Evolutionary conservation across 2,888 invertebrate species (phyloP), one percentile per base, ranked within the genome.

Genomic region (Ennomos quercinarius): DNA sequence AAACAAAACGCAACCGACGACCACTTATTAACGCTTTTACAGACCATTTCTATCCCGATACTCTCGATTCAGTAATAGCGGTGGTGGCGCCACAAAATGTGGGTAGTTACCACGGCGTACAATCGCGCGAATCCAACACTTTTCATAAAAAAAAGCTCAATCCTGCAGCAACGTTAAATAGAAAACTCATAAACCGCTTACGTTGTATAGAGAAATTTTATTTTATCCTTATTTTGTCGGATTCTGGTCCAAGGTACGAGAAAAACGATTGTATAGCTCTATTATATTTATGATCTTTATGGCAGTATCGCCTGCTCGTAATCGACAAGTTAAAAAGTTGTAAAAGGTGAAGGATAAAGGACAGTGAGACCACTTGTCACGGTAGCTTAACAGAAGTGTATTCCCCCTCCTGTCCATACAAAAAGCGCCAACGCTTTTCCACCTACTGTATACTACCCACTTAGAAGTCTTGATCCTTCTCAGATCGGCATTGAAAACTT

Each of bases 171-270:
- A 51, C 66, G 71, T 73, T 80, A 78, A 81, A 81, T 78, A 80
- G 77, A 72, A 78, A 80, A 76, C 73, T 78, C 78, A 77, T 81
- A 81, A 82, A 80, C 80, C 78, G 78, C 76, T 81, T 80, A 80
- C 76, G 70, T 69, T 80, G 71, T 76, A 67, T 72, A 73, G 60
- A 65, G 66, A 71, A 63, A 74, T 76, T 75, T 76, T 77, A 70
- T 80, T 76, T 73, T 72, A 58, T 54, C 68, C 63, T 68, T 67
- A 74, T 77, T 75, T 71, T 44, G 13, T 40, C 12, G 9, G 44
- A 43, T 39, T 17, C 41, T 0, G 27, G 54, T 37, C 36, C 17
- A 38, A 50, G 49, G 10, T 0, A 34, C 12, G 10, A 41, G 42
- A 52, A 13, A 34, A 37, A 6, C 27, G 27, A 27, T 27, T 1